These are phyloP conservation scores for Eupithecia exiguata DNA, from an alignment of 2,888 invertebrate species.

Conservation along the genomic window DNA sequence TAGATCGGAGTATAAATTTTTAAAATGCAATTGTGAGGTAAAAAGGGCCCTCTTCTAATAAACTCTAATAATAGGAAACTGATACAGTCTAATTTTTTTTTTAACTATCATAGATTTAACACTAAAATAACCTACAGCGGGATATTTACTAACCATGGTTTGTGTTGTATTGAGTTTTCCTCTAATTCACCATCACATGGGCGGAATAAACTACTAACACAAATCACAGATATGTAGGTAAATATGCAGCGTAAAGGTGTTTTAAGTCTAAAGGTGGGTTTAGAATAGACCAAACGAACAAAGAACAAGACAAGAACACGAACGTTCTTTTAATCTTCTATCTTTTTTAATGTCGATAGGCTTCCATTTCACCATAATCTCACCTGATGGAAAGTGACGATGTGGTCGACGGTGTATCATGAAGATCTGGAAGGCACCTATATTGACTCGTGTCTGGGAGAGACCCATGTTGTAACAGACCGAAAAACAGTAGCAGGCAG, in stretches of 20 bases:
- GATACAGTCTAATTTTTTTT: conserved; percentile 1
- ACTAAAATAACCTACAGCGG: neutral
- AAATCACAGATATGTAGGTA: neutral
- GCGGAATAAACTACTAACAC: neutral
- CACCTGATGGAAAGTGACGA: too few relatives aligned
- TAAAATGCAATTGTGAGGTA: too few relatives aligned
- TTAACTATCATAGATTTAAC: neutral
- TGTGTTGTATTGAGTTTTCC: neutral
- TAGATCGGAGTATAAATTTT: too few relatives aligned
- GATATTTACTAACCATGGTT: neutral
- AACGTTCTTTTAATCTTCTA: neutral
- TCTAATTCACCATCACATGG: neutral
- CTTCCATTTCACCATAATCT: too few relatives aligned
- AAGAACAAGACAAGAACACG: neutral
- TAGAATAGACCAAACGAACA: neutral
- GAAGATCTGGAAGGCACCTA: too few relatives aligned
- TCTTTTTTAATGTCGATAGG: neutral
- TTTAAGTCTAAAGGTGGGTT: neutral
- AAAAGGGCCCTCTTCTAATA: neutral
- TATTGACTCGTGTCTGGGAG: too few relatives aligned
- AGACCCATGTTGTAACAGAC: too few relatives aligned
- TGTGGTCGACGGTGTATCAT: too few relatives aligned
- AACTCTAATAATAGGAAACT: neutral
- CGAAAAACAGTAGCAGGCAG: too few relatives aligned
- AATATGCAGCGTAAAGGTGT: neutral